phyloP scores from a whole-genome alignment of 2,797 vertebrate species.

The Megaceryle alcyon region DNA sequence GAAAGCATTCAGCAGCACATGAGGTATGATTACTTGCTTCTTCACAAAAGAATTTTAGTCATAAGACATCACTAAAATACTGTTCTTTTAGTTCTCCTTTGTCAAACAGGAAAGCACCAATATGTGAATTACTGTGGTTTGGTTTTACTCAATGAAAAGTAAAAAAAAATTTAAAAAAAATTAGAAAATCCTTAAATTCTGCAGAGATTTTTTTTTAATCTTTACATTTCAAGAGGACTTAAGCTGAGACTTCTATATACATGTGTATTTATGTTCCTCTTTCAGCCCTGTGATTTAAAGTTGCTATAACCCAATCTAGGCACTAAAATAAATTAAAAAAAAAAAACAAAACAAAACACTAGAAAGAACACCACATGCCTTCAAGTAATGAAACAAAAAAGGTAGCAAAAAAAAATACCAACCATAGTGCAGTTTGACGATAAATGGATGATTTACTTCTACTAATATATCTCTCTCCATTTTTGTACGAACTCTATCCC shows the following conservation, averaged over 20 bases:
- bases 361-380: not conserved
- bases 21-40: not conserved
- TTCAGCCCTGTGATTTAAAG: not conserved
- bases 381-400: not conserved
- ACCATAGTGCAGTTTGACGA: conserved; percentile 99
- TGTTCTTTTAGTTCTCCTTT: not conserved
- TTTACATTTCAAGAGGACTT: not conserved
- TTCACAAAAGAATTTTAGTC: not conserved
- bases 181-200: not conserved
- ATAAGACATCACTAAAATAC: not conserved
- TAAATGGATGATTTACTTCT: conserved; percentile 99
- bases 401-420: conserved; percentile 65
- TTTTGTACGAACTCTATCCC: conserved; percentile 96
- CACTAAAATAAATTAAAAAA: not conserved
- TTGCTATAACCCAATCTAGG: not conserved
- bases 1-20: not conserved
- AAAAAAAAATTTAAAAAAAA: not conserved
- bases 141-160: not conserved
- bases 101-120: not conserved
- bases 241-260: not conserved
- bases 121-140: not conserved
- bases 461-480: conserved; percentile 99
- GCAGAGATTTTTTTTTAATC: not conserved
- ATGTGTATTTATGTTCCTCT: rapidly evolving
- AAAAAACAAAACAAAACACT: no score